Base-by-base conservation (phyloP, 1,140 invertebrate species). In the Conus ventricosus region DNA sequence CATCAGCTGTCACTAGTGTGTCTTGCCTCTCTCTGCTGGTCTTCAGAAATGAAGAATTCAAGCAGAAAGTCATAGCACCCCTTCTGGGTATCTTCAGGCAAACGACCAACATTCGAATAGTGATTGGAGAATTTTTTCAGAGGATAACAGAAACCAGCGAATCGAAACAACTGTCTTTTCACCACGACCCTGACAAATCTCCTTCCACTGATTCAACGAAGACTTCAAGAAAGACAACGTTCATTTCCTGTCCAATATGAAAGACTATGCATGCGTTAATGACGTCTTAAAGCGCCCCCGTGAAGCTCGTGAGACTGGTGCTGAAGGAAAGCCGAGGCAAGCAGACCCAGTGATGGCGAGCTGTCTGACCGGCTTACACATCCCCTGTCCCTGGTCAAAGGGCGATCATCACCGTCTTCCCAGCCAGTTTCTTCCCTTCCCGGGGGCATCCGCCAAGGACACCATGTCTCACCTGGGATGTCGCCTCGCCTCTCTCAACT, bases 401-500 rank as follows among this genome's bases (percentile, higher is more conserved):
- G 7, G 15, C 13, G 0, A 60, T 53, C 25, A 39, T 53, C 71
- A 75, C 63, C 7, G 63, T 75, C 15, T 85, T 11, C 25, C 84
- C 84, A 53, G 60, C 54, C 17, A 80, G 51, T 17, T 57, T 86
- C 23, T n/a, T 84, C 13, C 82, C 55, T 10, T 0, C 54, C 8
- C 27, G n/a, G 82, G 55, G 23, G 1, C 82, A n/a, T 60, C 55
- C 54, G 4, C 55, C 55, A 86, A 7, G 51, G 71, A 78, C 71
- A 55, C 1, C 0, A 60, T 87, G 85, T 23, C 85, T 80, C 75
- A 76, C 27, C 51, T 78, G 10, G 53, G 71, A 4, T 23, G 71
- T 27, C 85, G 85, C 20, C 85, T 87, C 0, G 75, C 71, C 15
- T 80, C 85, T 27, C 85, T 87, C n/a, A 53, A 15, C 27, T 20